Conservation (phyloP, 2,888 invertebrate species). For the Pachymerium ferrugineum region DNA sequence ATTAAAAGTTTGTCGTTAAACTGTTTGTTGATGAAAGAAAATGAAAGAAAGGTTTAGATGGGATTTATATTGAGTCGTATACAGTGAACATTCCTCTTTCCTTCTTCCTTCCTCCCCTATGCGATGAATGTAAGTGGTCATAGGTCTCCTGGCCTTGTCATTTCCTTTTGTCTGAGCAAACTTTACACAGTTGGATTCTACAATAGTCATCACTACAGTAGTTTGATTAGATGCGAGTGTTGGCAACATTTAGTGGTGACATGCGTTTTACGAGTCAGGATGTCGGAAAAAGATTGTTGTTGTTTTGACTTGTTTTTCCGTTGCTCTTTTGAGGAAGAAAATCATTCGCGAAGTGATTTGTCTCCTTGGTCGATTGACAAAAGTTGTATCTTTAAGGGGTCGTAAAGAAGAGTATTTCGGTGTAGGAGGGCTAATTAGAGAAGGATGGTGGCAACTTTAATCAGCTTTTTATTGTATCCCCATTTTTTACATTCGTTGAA, state of each 20-base stretch:
- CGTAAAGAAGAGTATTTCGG: not conserved
- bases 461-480: slow-evolving; percentile 33
- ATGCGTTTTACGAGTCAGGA: not conserved
- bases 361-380: slow-evolving; percentile 15
- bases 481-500: slow-evolving; percentile 33
- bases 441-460: slow-evolving; percentile 32
- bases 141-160: too few species aligned
- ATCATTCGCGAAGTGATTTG: slow-evolving; percentile 20
- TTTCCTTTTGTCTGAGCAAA: too few species aligned
- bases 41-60: too few species aligned
- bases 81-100: too few species aligned
- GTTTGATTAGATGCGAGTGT: slow-evolving; percentile 24
- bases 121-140: too few species aligned
- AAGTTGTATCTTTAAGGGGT: slow-evolving; percentile 1
- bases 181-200: not conserved
- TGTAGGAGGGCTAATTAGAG: slow-evolving; percentile 31
- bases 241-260: slow-evolving; percentile 23
- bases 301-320: not conserved
- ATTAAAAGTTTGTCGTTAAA: too few species aligned
- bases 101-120: too few species aligned
- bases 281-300: not conserved
- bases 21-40: too few species aligned
- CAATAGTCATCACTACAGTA: not conserved
- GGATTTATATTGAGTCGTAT: too few species aligned
- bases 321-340: not conserved